Percentiles rank a stretch among this genome's conserved stretches.
Conservation (phyloP, 2,113 vertebrate genomes). For the Ancistrus triradiatus region DNA sequence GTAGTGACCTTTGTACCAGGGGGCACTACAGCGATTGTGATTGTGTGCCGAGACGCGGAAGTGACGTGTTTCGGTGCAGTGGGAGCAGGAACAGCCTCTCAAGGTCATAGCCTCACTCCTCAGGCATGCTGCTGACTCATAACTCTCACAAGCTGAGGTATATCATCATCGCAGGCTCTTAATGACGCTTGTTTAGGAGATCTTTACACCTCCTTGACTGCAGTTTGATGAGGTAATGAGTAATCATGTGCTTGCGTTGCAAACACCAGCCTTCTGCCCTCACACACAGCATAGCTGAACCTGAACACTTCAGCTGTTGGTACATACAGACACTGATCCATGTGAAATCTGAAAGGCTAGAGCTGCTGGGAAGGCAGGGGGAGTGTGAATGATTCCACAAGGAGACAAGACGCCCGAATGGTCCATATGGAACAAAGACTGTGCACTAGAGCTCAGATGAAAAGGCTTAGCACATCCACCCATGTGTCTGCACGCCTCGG, state of each 20-base stretch:
- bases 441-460: no score
- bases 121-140: conserved; percentile 74
- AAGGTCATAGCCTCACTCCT: conserved; percentile 57
- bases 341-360: no score
- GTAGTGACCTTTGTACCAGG: conserved; percentile 3
- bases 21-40: background rate
- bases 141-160: conserved; percentile 62
- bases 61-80: conserved; percentile 25
- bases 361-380: no score
- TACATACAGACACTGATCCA: no score
- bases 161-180: conserved; percentile 45
- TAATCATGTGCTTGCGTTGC: background rate
- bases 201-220: background rate
- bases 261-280: no score
- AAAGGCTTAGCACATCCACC: no score
- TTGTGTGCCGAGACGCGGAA: conserved; percentile 15
- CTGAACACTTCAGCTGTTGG: no score
- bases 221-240: background rate
- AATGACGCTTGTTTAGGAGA: background rate
- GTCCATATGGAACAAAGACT: no score
- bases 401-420: no score
- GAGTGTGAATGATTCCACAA: no score
- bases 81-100: conserved; percentile 15
- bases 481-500: no score
- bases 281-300: no score